These are phyloP conservation scores for Esox niger DNA, from an alignment of 2,113 vertebrate genomes.

Conservation along the genomic window DNA sequence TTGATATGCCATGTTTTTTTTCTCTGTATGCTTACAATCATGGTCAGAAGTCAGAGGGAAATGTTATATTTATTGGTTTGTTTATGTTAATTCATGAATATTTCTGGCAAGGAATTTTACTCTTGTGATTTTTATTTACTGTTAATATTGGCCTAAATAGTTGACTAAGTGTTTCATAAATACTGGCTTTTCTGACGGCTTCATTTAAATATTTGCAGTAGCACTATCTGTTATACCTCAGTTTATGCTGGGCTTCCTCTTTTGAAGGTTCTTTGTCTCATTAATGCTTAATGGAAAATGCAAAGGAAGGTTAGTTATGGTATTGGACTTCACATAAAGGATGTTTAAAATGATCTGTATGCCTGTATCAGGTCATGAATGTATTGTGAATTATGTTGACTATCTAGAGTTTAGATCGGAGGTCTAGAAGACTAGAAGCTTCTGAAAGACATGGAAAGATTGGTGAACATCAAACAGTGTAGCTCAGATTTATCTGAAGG, in stretches of 20 bases:
- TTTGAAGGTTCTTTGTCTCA: slow-evolving; percentile 8
- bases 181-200: neutral
- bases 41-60: slow-evolving; percentile 14
- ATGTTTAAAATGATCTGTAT: slow-evolving; percentile 28
- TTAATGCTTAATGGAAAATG: slow-evolving; percentile 11
- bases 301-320: slow-evolving; percentile 2
- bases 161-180: neutral
- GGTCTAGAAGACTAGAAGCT: slow-evolving; percentile 1
- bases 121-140: neutral
- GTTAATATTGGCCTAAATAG: neutral
- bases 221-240: slow-evolving; percentile 2
- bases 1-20: neutral
- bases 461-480: no score
- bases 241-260: neutral
- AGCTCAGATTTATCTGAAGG: no score
- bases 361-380: slow-evolving; percentile 30
- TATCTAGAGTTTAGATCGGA: neutral
- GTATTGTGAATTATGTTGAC: slow-evolving; percentile 14
- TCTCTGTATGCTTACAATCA: neutral
- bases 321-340: slow-evolving; percentile 12
- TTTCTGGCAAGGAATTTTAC: slow-evolving; percentile 4
- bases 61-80: slow-evolving; percentile 22
- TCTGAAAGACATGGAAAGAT: no score
- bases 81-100: slow-evolving; percentile 5
- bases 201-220: neutral